A percentile compares a stretch with the other conserved stretches of the same genome.
Evolutionary conservation across 2,113 vertebrate species (phyloP).

Genomic region (Typhlomys cinereus): DNA sequence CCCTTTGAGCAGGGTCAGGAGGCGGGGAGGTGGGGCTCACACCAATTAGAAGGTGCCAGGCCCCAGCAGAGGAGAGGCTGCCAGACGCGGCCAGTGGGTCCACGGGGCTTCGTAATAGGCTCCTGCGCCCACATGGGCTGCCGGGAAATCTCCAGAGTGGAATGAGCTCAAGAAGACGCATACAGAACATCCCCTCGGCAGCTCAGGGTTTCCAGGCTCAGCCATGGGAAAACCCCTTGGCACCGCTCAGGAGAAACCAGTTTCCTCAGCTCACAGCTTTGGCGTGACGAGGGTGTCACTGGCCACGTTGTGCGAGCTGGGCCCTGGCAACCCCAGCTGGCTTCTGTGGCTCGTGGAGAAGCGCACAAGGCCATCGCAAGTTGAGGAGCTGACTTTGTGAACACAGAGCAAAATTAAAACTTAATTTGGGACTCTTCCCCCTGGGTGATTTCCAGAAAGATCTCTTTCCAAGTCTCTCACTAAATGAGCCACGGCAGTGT

Average conservation of each 20-base stretch:
- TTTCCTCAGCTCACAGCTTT: neutral
- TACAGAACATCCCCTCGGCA: fast-evolving
- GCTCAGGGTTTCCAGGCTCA: neutral
- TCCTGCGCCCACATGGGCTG: neutral
- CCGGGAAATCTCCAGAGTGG: neutral
- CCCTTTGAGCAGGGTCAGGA: neutral
- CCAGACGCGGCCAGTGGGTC: neutral
- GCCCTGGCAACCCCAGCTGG: neutral
- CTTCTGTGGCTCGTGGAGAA: neutral
- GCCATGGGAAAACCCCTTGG: neutral
- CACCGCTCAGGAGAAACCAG: neutral
- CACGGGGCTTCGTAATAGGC: neutral
- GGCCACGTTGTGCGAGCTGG: neutral
- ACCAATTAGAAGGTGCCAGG: neutral
- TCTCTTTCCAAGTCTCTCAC: neutral
- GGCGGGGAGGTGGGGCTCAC: neutral
- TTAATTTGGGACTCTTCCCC: neutral
- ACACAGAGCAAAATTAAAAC: neutral
- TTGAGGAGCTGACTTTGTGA: neutral
- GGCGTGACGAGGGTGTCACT: neutral
- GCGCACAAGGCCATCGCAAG: neutral
- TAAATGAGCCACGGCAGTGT: fast-evolving
- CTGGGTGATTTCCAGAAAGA: neutral
- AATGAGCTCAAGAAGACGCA: neutral
- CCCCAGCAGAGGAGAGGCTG: no score